Base-by-base conservation (phyloP, 2,888 invertebrate genomes). In the Oscheius onirici region DNA sequence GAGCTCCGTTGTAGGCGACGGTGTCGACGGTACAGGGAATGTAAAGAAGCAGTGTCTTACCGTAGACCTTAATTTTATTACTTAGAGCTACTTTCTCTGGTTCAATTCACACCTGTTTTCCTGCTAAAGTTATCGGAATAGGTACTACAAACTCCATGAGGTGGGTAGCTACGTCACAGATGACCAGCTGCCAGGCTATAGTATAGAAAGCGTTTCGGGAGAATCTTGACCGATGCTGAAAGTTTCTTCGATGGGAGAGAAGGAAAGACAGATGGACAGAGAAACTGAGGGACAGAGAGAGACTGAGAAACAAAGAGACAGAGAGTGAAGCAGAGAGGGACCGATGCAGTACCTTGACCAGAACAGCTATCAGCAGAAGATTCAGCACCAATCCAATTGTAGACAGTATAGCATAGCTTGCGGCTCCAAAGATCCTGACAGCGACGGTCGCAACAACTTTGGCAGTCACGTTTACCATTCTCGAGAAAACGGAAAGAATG, bases 151-250 rank as follows among this genome's bases (percentile, higher is more conserved):
- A 58, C 22, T 58, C 41, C 40, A 40, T 41, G 8, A 11, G 10
- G 10, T 41, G 58, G 11, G 58, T 58, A 2, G 41, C 10, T n/a
- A 58, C 58, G 3, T 58, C 58, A 22, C 58, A 58, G 13, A 58
- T 58, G 41, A 43, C 22, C 43, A 58, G 20, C 24, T 58, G 58
- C 58, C 58, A 58, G 41, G 58, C 40, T 10, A 58, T 58, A 13
- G 58, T 58, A 58, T 58, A 58, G 41, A 58, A 58, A 17, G 58
- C 58, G 17, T 58, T 58, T 0, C 34, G 3, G 34, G 34, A 34
- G 34, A 34, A 34, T 3, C 34, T 3, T 3, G 34, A 34, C 3
- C 34, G 34, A 0, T 34, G 3, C 34, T 34, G 34, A 34, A 34
- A 34, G 34, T n/a, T n/a, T n/a, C n/a, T n/a, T n/a, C n/a, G n/a